Evolutionary conservation across 2,888 invertebrate species (phyloP).

Genomic region (Troilus luridus): DNA sequence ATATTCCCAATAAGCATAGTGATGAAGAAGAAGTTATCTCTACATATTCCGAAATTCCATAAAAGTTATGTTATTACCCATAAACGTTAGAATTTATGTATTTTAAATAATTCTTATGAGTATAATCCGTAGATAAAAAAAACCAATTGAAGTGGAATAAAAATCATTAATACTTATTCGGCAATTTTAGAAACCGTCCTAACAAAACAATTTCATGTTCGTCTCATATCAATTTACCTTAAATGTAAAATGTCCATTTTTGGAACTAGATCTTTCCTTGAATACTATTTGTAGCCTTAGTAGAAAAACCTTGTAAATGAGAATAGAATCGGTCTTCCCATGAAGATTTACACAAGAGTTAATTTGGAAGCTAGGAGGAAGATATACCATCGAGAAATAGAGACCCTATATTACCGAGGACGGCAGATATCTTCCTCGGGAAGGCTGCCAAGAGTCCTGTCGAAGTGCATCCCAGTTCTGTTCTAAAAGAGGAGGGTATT

Average conservation of each 20-base stretch:
- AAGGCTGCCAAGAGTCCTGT: background rate
- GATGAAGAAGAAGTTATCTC: too few relatives aligned
- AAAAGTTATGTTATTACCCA: too few relatives aligned
- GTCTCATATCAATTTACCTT: too few relatives aligned
- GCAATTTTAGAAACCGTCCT: too few relatives aligned
- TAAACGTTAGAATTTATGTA: too few relatives aligned
- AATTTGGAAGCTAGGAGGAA: background rate
- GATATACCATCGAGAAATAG: constrained; percentile 26
- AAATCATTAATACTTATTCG: too few relatives aligned
- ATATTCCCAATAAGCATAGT: too few relatives aligned
- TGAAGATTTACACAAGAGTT: constrained; percentile 4
- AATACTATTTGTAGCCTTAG: background rate
- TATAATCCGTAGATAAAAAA: too few relatives aligned
- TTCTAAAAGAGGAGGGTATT: background rate
- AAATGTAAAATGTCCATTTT: background rate
- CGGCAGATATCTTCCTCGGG: background rate
- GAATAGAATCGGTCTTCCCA: background rate
- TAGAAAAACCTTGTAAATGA: constrained; percentile 14
- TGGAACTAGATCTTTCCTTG: background rate
- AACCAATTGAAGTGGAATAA: too few relatives aligned
- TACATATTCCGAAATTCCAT: too few relatives aligned
- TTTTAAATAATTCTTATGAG: too few relatives aligned
- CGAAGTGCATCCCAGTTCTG: background rate
- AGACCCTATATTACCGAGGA: constrained; percentile 23
- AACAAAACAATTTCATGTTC: too few relatives aligned